Evolutionary conservation across 92 coral and sea anemone species (phyloP).

Genomic region (Scolanthus callimorphus): DNA sequence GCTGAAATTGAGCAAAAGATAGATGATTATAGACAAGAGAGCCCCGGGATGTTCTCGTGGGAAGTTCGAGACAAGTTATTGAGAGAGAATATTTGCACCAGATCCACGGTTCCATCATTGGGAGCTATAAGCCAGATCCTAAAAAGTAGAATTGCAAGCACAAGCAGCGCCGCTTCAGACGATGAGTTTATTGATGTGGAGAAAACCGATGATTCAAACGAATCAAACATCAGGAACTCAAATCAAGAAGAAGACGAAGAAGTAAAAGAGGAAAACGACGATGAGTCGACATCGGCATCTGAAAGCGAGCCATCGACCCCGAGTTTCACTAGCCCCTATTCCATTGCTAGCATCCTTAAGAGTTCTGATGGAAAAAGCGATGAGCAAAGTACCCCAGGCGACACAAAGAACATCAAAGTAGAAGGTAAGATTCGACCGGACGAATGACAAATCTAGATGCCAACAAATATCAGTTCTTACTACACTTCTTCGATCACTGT

Average conservation of each 20-base stretch:
- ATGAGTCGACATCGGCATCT: neutral
- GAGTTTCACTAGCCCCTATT: constrained; percentile 18
- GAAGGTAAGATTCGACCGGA: constrained; percentile 33
- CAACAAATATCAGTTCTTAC: too few relatives aligned
- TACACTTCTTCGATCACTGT: too few relatives aligned
- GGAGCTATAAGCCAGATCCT: constrained; percentile 89
- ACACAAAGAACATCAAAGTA: constrained; percentile 4
- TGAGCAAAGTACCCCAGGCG: neutral
- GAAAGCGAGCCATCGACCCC: neutral
- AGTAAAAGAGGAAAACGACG: constrained; percentile 16
- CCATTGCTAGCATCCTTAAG: constrained; percentile 19
- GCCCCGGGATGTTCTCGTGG: constrained; percentile 88
- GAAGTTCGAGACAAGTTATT: constrained; percentile 89
- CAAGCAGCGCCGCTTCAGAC: constrained; percentile 10
- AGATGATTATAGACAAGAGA: constrained; percentile 78
- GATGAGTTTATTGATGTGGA: neutral
- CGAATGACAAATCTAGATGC: too few relatives aligned
- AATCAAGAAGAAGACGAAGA: constrained; percentile 14
- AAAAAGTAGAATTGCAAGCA: constrained; percentile 66
- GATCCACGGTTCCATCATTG: constrained; percentile 84
- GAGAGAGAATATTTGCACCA: constrained; percentile 74
- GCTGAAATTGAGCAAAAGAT: constrained; percentile 86
- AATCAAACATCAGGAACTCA: neutral
- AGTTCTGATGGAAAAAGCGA: neutral
- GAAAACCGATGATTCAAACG: neutral